phyloP scores from a whole-genome alignment of 2,113 vertebrate species.

The Leucoraja erinaceus region DNA sequence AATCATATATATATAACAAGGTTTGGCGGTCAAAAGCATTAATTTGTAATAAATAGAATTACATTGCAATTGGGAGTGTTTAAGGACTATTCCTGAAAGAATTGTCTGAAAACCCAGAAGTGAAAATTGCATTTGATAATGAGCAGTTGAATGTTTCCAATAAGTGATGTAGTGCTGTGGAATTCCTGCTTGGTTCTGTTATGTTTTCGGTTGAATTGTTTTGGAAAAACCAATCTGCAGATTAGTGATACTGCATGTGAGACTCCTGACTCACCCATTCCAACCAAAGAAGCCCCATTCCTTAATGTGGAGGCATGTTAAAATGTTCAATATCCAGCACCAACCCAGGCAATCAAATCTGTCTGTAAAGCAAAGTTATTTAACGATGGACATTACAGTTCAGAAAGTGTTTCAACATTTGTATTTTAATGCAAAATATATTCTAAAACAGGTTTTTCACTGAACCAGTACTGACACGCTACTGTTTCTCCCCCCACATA shows the following conservation, averaged over 20 bases:
- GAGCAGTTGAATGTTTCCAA: neutral
- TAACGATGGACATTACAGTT: neutral
- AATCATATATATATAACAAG: neutral
- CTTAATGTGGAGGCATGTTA: neutral
- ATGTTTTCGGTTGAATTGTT: neutral
- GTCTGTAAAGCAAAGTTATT: neutral
- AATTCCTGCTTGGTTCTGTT: neutral
- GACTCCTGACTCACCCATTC: neutral
- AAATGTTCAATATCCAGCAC: neutral
- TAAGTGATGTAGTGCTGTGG: neutral
- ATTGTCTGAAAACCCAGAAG: neutral
- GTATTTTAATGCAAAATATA: neutral
- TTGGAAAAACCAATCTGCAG: neutral
- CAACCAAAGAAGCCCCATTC: neutral
- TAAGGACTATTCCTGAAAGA: neutral
- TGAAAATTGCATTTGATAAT: too few relatives aligned
- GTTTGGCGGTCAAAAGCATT: slow-evolving; percentile 7
- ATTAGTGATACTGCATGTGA: neutral
- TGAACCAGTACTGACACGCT: too few relatives aligned
- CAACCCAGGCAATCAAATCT: neutral
- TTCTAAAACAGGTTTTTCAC: neutral
- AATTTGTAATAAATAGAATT: neutral
- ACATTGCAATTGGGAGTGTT: neutral
- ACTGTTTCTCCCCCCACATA: too few relatives aligned
- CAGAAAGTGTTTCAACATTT: neutral